A percentile compares a stretch with the other conserved stretches of the same genome.
Conservation (phyloP, 2,888 invertebrate genomes). For the Steinernema hermaphroditum region DNA sequence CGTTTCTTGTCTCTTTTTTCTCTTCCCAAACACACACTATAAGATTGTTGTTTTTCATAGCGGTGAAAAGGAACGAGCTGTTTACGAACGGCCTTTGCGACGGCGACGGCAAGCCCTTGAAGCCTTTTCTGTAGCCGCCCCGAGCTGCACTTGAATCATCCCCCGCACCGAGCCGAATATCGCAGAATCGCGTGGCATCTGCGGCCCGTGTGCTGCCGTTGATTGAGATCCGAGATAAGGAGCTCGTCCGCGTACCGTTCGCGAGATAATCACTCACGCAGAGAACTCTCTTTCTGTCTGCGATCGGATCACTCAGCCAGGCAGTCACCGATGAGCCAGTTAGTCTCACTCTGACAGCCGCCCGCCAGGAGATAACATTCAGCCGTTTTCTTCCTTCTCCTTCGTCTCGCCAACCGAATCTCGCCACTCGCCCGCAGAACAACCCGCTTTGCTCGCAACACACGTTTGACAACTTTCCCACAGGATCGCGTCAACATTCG, state of each 20-base stretch:
- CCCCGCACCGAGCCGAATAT: not conserved
- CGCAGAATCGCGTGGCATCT: constrained; percentile 4
- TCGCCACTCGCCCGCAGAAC: constrained; percentile 23
- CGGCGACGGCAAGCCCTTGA: not conserved
- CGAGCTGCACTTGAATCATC: not conserved
- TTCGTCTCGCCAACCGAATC: not conserved
- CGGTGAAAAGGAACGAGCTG: constrained; percentile 28
- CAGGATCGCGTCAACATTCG: constrained; percentile 28
- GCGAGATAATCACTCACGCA: constrained; percentile 31
- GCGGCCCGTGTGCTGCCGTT: not conserved
- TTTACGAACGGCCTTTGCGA: constrained; percentile 20
- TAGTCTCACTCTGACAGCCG: constrained; percentile 1
- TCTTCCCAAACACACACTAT: constrained; percentile 23
- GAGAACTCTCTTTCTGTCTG: not conserved
- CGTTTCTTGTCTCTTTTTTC: not conserved
- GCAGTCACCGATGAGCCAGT: not conserved
- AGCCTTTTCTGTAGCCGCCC: not conserved
- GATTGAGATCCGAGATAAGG: constrained; percentile 29
- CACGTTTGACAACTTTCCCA: constrained; percentile 28
- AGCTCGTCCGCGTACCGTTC: constrained; percentile 26
- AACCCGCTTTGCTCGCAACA: constrained; percentile 28
- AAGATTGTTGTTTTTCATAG: constrained; percentile 17
- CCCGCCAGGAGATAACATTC: constrained; percentile 4
- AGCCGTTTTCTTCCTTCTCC: constrained; percentile 13
- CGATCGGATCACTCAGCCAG: constrained; percentile 16